Evolutionary conservation across 1,140 invertebrate genomes (phyloP), one percentile per base, ranked within the genome.

Genomic region (Acromyrmex charruanus): DNA sequence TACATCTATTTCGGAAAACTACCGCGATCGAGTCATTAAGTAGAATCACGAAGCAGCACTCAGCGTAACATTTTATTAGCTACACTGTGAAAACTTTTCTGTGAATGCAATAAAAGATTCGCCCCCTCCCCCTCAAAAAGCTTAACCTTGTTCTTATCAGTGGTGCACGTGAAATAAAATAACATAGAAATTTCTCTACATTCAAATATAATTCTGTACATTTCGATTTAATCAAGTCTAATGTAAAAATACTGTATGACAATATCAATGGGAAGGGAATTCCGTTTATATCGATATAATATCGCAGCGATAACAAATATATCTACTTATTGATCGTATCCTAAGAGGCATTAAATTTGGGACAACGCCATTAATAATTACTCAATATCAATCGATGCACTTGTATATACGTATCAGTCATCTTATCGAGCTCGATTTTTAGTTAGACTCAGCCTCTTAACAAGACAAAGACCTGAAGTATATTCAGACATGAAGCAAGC

Each of bases 1-100:
- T 58, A 81, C 49, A 14, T 81, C 44, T 51, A 79, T 79, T 58
- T 65, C 44, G 18, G 25, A 49, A 79, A 66, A 53, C n/a, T 71
- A 49, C 75, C 35, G 51, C 51, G 31, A 69, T 71, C 51, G 51
- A 53, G 21, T 68, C 63, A 21, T 68, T 44, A 39, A 80, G 44
- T 80, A 69, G 49, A 69, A 80, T 55, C 51, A 31, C 77, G 44
- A 66, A 79, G 59, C 35, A 49, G 44, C 44, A 31, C 49, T 53
- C 61, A 49, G 16, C 44, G 65, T 81, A 28, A 55, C 49, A 55
- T 80, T 80, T 80, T 66, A 35, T 31, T 44, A 4, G 35, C 35
- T 49, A 31, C 10, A 77, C 12, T 28, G 16, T 18, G 28, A 39
- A 68, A 39, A 71, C 51, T 69, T 69, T 58, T 12, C n/a, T 63